phyloP scores from a whole-genome alignment of 1,140 invertebrate genomes.

The Bombus breviceps region DNA sequence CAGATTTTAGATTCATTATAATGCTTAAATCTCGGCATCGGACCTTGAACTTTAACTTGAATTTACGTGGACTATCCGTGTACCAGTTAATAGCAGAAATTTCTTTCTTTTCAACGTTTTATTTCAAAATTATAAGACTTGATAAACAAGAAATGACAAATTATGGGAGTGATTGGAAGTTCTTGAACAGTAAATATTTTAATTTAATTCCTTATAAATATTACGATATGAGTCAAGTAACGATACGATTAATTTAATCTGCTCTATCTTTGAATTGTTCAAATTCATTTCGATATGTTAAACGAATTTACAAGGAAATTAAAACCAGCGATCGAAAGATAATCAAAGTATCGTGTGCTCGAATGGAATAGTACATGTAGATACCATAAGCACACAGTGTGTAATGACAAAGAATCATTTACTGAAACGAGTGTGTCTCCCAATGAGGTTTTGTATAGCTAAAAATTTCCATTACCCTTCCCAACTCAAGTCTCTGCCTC shows the following conservation, averaged over 20 bases:
- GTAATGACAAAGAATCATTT: conserved; percentile 11
- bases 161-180: neutral
- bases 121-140: neutral
- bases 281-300: neutral
- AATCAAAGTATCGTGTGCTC: neutral
- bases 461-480: neutral
- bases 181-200: neutral
- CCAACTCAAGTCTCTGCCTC: neutral
- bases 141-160: no score
- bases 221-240: neutral
- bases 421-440: no score
- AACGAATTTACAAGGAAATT: neutral
- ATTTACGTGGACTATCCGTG: neutral
- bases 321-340: neutral
- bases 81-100: no score
- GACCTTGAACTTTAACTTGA: conserved; percentile 6
- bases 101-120: neutral
- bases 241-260: neutral
- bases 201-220: neutral
- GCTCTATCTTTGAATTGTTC: neutral
- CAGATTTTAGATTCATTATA: conserved; percentile 1
- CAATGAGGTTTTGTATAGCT: neutral
- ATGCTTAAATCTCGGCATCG: neutral
- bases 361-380: neutral
- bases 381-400: neutral